Base-by-base conservation (phyloP, 2,797 vertebrate species). In the Perodicticus potto region DNA sequence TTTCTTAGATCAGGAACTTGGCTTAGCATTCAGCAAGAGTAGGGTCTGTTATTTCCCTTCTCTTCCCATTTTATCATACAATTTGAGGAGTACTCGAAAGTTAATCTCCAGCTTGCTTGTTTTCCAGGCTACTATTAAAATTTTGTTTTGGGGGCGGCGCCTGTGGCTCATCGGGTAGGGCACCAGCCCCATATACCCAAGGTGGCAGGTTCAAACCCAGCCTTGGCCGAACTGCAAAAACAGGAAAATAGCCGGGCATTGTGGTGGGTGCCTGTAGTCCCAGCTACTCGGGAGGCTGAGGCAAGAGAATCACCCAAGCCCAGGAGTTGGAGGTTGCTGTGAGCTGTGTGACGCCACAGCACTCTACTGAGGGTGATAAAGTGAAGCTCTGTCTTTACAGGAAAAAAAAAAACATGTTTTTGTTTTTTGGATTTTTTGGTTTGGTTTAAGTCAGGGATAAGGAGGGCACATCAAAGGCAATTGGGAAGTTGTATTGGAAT, bases 1-100 rank as follows among this genome's bases (percentile, higher is more conserved):
- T 14, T 84, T 87, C 88, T 45, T 80, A 61, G 22, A n/a, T 34
- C 7, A 0, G 76, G 49, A 83, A 70, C n/a, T 78, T 69, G 27
- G 9, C 34, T 89, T 43, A 25, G 65, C 55, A 63, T 78, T 92
- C 17, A 45, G 40, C 76, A 91, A 81, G 29, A 34, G 3, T 14
- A 37, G 14, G 32, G 14, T 22, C n/a, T 45, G 34, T 86, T n/a
- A 55, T 87, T 93, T 89, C 14, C 12, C 20, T 53, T 59, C 67
- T 67, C 3, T 74, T 88, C 40, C 25, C 57, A 53, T 34, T 91
- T 53, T 69, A 32, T 32, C 53, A 27, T 81, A 29, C 81, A 67
- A 53, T 89, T 91, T 74, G 63, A 94, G 40, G 14, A 89, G 45
- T 57, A 34, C 17, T 95, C 45, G 72, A 67, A 86, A 74, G 63